Conservation (phyloP, 2,888 invertebrate genomes). For the Morpho achilles region DNA sequence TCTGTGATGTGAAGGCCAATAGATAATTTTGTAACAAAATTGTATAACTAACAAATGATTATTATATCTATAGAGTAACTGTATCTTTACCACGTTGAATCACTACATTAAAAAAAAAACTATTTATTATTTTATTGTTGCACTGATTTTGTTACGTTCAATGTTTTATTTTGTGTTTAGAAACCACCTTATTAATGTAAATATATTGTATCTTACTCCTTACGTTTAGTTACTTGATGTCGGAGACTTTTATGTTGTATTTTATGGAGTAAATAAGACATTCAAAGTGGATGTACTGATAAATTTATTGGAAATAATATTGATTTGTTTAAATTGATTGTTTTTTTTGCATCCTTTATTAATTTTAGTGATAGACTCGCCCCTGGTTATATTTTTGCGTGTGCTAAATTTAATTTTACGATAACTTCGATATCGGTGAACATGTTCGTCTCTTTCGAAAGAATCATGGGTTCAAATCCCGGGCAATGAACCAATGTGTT, state of each 20-base stretch:
- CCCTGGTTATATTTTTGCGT: no score
- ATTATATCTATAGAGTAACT: conserved; percentile 65
- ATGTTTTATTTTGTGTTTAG: conserved; percentile 73
- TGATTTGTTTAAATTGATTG: conserved; percentile 72
- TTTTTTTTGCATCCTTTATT: conserved; percentile 36
- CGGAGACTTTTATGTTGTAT: conserved; percentile 68
- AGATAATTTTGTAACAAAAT: conserved; percentile 74
- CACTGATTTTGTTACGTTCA: conserved; percentile 76
- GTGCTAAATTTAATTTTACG: no score
- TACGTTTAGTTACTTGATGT: conserved; percentile 65
- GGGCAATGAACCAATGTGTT: no score
- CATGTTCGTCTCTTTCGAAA: no score
- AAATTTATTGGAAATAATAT: conserved; percentile 79
- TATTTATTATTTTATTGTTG: conserved; percentile 78
- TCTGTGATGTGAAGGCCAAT: conserved; percentile 77
- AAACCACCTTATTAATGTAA: conserved; percentile 67
- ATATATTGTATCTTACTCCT: conserved; percentile 65
- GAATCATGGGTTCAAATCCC: no score
- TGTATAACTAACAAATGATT: conserved; percentile 67
- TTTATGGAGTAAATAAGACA: conserved; percentile 60
- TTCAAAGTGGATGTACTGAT: conserved; percentile 77
- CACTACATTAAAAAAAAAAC: conserved; percentile 49
- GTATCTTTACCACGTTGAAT: conserved; percentile 74
- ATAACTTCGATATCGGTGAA: no score
- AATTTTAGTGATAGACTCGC: no score